A percentile compares a stretch with the other conserved stretches of the same genome.
Evolutionary conservation across 2,797 vertebrate species (phyloP).

Genomic region (Spatula clypeata): DNA sequence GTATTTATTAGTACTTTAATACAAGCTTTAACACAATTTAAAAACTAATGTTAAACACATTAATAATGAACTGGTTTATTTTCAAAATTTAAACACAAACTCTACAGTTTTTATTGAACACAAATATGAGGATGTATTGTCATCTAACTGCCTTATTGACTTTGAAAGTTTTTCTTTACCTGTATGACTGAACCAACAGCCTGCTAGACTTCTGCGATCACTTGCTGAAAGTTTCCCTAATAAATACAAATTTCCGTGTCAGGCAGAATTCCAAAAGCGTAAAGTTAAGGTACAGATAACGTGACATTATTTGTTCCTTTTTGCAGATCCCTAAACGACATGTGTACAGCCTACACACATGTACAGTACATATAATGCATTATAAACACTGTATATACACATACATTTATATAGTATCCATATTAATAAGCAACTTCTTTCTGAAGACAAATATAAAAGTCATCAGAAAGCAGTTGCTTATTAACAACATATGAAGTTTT

Average conservation of each 20-base stretch:
- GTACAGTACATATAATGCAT: not conserved
- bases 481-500: not conserved
- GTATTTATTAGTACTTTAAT: not conserved
- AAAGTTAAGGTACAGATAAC: not conserved
- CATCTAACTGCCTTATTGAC: not conserved
- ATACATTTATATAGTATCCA: not conserved
- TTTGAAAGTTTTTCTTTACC: not conserved
- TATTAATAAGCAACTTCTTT: not conserved
- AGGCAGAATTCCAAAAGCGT: not conserved
- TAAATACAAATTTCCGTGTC: not conserved
- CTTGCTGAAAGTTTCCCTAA: not conserved
- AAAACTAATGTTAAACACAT: not conserved
- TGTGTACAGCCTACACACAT: too few relatives aligned
- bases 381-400: not conserved
- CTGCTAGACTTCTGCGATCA: not conserved
- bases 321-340: not conserved
- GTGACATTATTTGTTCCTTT: not conserved
- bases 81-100: not conserved
- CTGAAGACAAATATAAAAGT: not conserved
- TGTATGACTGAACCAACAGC: not conserved
- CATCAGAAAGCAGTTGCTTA: not conserved
- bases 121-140: not conserved
- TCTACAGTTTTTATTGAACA: not conserved
- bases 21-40: not conserved
- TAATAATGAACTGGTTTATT: not conserved